These are phyloP conservation scores for Mus spicilegus DNA, from an alignment of 2,113 vertebrate genomes.

Conservation along the genomic window DNA sequence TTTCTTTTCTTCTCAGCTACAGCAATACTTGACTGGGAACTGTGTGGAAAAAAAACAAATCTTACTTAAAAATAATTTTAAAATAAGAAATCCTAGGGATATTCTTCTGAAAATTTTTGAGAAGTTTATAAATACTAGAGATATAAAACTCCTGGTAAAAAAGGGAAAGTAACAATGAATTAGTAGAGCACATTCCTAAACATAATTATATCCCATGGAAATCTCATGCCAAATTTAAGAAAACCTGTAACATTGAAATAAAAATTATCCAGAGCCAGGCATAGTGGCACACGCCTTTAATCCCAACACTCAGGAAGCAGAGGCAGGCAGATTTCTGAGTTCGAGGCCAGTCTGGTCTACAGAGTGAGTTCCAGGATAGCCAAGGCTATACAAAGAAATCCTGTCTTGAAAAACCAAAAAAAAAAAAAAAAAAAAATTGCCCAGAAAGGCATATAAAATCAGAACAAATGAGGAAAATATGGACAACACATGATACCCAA, in stretches of 20 bases:
- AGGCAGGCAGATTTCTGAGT: too few relatives aligned
- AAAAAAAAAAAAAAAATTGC: neutral
- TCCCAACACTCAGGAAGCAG: too few relatives aligned
- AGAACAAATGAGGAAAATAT: neutral
- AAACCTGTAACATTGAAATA: neutral
- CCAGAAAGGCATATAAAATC: neutral
- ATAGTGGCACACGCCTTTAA: too few relatives aligned
- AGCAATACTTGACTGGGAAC: neutral
- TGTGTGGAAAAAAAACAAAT: neutral
- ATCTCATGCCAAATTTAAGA: neutral
- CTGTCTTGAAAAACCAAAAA: too few relatives aligned
- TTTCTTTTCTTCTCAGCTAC: neutral
- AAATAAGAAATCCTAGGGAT: neutral
- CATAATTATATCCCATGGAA: neutral
- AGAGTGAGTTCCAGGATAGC: too few relatives aligned
- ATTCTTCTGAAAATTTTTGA: neutral
- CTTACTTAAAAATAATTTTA: neutral
- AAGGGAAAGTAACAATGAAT: neutral
- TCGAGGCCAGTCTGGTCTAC: too few relatives aligned
- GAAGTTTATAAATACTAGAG: neutral
- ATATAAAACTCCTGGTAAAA: neutral
- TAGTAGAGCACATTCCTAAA: neutral
- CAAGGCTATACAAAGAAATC: too few relatives aligned
- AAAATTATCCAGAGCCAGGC: neutral
- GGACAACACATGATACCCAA: neutral